These are phyloP conservation scores for Oscheius onirici DNA, from an alignment of 2,888 invertebrate genomes.

Conservation along the genomic window DNA sequence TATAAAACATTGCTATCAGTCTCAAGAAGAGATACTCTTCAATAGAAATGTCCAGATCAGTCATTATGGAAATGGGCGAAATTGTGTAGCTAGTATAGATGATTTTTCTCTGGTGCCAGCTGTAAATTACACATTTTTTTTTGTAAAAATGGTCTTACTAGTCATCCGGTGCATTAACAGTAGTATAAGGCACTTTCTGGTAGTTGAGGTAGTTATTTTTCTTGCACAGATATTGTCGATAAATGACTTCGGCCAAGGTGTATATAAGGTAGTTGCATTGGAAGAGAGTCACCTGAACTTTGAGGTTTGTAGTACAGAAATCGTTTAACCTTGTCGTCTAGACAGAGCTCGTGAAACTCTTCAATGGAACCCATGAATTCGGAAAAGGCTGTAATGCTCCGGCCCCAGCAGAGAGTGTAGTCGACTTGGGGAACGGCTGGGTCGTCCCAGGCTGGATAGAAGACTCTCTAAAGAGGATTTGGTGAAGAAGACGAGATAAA, in stretches of 20 bases:
- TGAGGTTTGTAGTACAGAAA: not conserved
- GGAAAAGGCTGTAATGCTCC: not conserved
- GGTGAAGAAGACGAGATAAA: no score
- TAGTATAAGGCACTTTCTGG: not conserved
- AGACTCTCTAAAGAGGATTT: slow-evolving; percentile 7
- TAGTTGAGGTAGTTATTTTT: not conserved
- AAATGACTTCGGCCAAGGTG: slow-evolving; percentile 2
- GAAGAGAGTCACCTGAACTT: not conserved
- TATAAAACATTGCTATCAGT: slow-evolving; percentile 5
- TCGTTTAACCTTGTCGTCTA: not conserved
- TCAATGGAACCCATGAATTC: slow-evolving; percentile 5
- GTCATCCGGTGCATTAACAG: not conserved
- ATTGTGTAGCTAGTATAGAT: not conserved
- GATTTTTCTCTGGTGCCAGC: not conserved
- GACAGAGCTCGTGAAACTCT: not conserved
- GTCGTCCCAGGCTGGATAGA: not conserved
- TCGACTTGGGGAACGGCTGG: not conserved
- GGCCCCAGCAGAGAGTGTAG: not conserved
- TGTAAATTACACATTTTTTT: not conserved
- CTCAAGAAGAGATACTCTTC: not conserved
- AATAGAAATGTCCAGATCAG: not conserved
- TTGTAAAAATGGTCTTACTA: not conserved
- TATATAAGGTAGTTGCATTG: slow-evolving; percentile 1
- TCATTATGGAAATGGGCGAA: not conserved
- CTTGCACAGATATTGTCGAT: not conserved